Conservation (phyloP, 1,140 invertebrate genomes). For the Drosophila sulfurigaster region DNA sequence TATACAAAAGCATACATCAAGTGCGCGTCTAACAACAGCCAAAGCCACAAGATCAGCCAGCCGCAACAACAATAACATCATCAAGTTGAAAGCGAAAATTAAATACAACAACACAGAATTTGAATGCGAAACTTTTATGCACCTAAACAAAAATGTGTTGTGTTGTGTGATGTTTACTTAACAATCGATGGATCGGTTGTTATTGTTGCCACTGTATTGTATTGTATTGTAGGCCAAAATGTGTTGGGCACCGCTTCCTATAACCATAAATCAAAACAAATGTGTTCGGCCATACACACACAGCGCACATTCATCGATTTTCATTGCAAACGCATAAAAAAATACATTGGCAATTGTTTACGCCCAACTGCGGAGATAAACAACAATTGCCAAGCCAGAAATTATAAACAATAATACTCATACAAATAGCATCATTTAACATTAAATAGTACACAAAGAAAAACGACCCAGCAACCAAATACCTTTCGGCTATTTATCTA, state of each 20-base stretch:
- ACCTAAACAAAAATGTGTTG: conserved; percentile 42
- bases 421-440: too few relatives aligned
- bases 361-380: conserved; percentile 54
- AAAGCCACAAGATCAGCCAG: conserved; percentile 37
- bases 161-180: conserved; percentile 56
- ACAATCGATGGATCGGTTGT: conserved; percentile 42
- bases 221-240: conserved; percentile 5
- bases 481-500: not conserved
- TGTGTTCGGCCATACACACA: conserved; percentile 39
- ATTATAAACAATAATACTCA: conserved; percentile 57
- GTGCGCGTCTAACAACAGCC: conserved; percentile 3
- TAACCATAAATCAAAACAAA: conserved; percentile 70
- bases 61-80: conserved; percentile 15
- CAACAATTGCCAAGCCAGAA: conserved; percentile 47
- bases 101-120: conserved; percentile 39
- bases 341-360: conserved; percentile 57
- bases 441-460: too few relatives aligned
- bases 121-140: conserved; percentile 55
- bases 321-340: conserved; percentile 62
- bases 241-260: conserved; percentile 40
- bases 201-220: conserved; percentile 31
- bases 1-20: conserved; percentile 45
- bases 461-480: not conserved
- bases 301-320: conserved; percentile 74
- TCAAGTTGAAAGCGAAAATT: conserved; percentile 48